Evolutionary conservation across 2,888 invertebrate species (phyloP).

Genomic region (Apeira syringaria): DNA sequence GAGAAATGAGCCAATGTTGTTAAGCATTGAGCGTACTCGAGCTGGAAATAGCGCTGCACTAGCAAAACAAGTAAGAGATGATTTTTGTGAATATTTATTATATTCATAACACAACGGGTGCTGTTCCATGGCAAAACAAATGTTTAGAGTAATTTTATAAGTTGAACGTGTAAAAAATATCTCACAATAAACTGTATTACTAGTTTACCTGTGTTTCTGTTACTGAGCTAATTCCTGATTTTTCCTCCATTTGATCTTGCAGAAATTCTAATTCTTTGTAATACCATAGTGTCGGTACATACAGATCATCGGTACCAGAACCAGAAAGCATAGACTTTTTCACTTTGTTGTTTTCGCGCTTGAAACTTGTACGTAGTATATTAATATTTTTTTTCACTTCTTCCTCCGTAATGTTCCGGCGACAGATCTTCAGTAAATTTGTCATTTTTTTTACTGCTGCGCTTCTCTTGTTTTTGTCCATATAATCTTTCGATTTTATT

Average conservation of each 20-base stretch:
- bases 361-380: conserved; percentile 15
- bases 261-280: conserved; percentile 20
- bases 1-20: conserved; percentile 16
- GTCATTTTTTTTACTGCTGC: conserved; percentile 22
- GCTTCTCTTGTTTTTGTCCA: conserved; percentile 22
- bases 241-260: conserved; percentile 19
- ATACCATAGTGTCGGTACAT: conserved; percentile 20
- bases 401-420: conserved; percentile 13
- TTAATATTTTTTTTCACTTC: conserved; percentile 14
- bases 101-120: conserved; percentile 17
- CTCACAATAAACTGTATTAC: conserved; percentile 17
- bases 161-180: too few species aligned
- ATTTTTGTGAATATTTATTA: conserved; percentile 17
- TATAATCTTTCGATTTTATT: conserved; percentile 22
- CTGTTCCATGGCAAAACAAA: conserved; percentile 21
- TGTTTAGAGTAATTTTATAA: conserved; percentile 18
- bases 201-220: conserved; percentile 19
- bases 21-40: conserved; percentile 11
- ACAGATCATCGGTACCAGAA: conserved; percentile 19
- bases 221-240: conserved; percentile 19
- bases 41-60: conserved; percentile 15
- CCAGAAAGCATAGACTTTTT: conserved; percentile 22
- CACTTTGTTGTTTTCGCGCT: conserved; percentile 21
- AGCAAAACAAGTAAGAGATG: conserved; percentile 17
- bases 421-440: conserved; percentile 22